phyloP scores from a whole-genome alignment of 64 coral and sea anemone species.

The Pachyseris speciosa region DNA sequence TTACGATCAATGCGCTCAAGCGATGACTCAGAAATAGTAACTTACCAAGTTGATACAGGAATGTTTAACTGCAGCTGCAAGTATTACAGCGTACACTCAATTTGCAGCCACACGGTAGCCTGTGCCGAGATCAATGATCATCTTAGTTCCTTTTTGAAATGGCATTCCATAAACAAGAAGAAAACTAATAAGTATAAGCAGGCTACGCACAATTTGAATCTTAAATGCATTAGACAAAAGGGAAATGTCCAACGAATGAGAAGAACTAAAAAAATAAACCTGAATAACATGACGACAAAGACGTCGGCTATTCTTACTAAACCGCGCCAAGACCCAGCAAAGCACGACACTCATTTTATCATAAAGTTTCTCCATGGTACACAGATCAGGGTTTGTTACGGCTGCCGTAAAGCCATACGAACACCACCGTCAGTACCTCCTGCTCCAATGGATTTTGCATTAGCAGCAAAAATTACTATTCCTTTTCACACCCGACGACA shows the following conservation, averaged over 20 bases:
- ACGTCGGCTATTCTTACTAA: no score
- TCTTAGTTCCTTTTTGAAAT: neutral
- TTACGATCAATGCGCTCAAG: no score
- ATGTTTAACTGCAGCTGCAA: neutral
- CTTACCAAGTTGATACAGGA: neutral
- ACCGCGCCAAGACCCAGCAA: no score
- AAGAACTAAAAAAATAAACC: no score
- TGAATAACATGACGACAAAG: no score
- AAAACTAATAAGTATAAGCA: neutral
- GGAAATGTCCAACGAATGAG: neutral
- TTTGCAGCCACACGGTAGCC: neutral
- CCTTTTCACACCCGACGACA: slow-evolving; percentile 55
- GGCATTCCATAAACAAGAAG: neutral
- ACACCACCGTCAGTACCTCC: slow-evolving; percentile 30
- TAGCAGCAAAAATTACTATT: slow-evolving; percentile 62
- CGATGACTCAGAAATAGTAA: no score
- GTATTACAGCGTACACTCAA: neutral
- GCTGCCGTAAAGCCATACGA: slow-evolving; percentile 27
- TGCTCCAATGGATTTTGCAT: slow-evolving; percentile 36
- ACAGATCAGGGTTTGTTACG: slow-evolving; percentile 20
- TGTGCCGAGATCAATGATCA: slow-evolving; percentile 5
- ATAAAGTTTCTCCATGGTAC: slow-evolving; percentile 30
- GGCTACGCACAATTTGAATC: neutral
- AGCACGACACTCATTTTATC: slow-evolving; percentile 38
- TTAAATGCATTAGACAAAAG: slow-evolving; percentile 34